These are phyloP conservation scores for Siniperca scherzeri DNA, from an alignment of 2,797 vertebrate genomes.

Conservation along the genomic window DNA sequence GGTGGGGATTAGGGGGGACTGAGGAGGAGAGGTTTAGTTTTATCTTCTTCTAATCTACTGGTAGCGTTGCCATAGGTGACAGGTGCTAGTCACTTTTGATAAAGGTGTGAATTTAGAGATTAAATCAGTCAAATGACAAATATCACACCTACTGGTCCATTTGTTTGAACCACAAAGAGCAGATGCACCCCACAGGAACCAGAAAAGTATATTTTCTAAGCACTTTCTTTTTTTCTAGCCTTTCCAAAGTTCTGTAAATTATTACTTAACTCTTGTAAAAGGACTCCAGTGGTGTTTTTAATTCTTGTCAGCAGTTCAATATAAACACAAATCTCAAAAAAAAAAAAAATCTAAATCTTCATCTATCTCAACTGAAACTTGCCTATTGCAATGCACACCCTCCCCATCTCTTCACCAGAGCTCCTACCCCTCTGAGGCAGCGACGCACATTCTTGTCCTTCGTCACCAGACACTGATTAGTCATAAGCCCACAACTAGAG, in stretches of 20 bases:
- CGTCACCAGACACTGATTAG: conserved; percentile 57
- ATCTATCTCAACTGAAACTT: conserved; percentile 54
- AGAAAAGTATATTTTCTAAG: conserved; percentile 32
- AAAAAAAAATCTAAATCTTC: conserved; percentile 30
- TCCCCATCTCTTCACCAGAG: conserved; percentile 27
- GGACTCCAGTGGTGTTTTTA: conserved; percentile 45
- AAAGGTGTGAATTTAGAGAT: conserved; percentile 32
- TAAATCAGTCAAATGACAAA: conserved; percentile 15
- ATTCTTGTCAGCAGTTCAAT: conserved; percentile 38
- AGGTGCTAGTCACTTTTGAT: conserved; percentile 45
- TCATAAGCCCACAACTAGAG: conserved; percentile 46
- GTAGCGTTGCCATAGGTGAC: conserved; percentile 45
- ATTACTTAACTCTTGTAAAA: conserved; percentile 47
- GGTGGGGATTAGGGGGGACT: background rate
- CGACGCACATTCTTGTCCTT: conserved; percentile 48
- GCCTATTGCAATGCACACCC: conserved; percentile 20
- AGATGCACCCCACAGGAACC: conserved; percentile 32
- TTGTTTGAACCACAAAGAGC: conserved; percentile 40
- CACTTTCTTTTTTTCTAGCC: conserved; percentile 21
- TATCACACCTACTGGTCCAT: too few relatives aligned
- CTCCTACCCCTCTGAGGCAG: conserved; percentile 21
- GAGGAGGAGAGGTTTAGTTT: conserved; percentile 35
- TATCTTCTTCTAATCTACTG: conserved; percentile 36
- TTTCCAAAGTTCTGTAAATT: conserved; percentile 39
- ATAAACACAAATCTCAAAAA: conserved; percentile 44